phyloP scores from a whole-genome alignment of 2,888 invertebrate genomes.

The Adineta ricciae region DNA sequence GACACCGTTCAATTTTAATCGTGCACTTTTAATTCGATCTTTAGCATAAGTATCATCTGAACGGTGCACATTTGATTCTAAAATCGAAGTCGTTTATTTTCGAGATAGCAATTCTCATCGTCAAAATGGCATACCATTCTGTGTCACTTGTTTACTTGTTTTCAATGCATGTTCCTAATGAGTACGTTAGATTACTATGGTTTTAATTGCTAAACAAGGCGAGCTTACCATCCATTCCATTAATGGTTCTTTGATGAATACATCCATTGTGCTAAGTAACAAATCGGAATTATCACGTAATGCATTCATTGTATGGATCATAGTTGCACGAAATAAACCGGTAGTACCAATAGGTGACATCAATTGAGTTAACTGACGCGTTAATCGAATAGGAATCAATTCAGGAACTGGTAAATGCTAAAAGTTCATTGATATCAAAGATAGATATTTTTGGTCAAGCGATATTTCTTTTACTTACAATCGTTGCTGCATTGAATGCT shows the following conservation, averaged over 20 bases:
- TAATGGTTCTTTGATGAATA: constrained; percentile 64
- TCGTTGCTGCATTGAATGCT: constrained; percentile 62
- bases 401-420: constrained; percentile 60
- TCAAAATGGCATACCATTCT: constrained; percentile 55
- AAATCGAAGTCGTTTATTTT: constrained; percentile 41
- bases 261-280: constrained; percentile 60
- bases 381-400: constrained; percentile 64
- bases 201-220: too few relatives aligned
- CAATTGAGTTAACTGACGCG: constrained; percentile 60
- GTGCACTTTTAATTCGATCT: constrained; percentile 32
- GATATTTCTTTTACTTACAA: constrained; percentile 43
- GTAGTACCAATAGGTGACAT: constrained; percentile 59
- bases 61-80: not conserved
- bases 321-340: constrained; percentile 54
- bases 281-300: constrained; percentile 54
- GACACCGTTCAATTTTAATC: constrained; percentile 28
- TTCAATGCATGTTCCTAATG: not conserved
- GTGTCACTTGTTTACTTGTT: constrained; percentile 1
- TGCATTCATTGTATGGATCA: constrained; percentile 58
- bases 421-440: too few relatives aligned
- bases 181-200: not conserved
- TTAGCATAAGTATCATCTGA: constrained; percentile 29
- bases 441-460: constrained; percentile 48
- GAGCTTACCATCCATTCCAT: constrained; percentile 56
- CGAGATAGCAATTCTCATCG: constrained; percentile 64